Conservation (phyloP, 1,140 invertebrate species). For the Bombyx mori region ASM3026992v2 NC_085120.1:4188501-4189000, state of each 20-base stretch:
- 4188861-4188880: slow-evolving; percentile 67
- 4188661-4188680: slow-evolving; percentile 33
- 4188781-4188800: slow-evolving; percentile 63
- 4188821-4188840: slow-evolving; percentile 68
- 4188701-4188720: slow-evolving; percentile 61
- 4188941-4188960: slow-evolving; percentile 47
- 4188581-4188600: slow-evolving; percentile 14
- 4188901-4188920: slow-evolving; percentile 52
- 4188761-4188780: slow-evolving; percentile 63
- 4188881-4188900: slow-evolving; percentile 55
- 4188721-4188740: slow-evolving; percentile 44
- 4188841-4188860: slow-evolving; percentile 54
- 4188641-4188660: slow-evolving; percentile 62
- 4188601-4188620: slow-evolving; percentile 35
- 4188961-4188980: slow-evolving; percentile 4
- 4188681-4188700: slow-evolving; percentile 57
- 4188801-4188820: slow-evolving; percentile 54
- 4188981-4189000: not conserved
- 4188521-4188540: not conserved
- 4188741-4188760: slow-evolving; percentile 42
- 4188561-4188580: slow-evolving; percentile 4
- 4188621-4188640: slow-evolving; percentile 57
- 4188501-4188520: not conserved
- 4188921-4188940: slow-evolving; percentile 63
- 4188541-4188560: not conserved